Evolutionary conservation across 2,888 invertebrate species (phyloP).

Genomic region (Zygothrica quintamaculata): DNA sequence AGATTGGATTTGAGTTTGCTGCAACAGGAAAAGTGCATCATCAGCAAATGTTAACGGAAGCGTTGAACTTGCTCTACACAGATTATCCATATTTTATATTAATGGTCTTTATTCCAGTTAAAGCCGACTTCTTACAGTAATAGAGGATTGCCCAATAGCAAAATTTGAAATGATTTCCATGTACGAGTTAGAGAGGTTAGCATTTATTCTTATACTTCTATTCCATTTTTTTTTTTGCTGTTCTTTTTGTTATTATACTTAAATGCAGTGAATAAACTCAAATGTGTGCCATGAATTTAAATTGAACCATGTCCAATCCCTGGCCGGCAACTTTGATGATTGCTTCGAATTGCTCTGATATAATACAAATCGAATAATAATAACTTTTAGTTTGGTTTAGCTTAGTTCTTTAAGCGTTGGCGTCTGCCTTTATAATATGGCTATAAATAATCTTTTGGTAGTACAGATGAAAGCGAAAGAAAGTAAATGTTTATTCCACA

Average conservation of each 20-base stretch:
- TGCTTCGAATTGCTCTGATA: background rate
- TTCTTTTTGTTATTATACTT: constrained; percentile 42
- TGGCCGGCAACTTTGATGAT: constrained; percentile 65
- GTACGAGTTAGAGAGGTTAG: constrained; percentile 8
- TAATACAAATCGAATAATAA: background rate
- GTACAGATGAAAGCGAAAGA: constrained; percentile 8
- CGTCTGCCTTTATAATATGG: constrained; percentile 6
- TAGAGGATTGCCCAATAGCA: constrained; percentile 48
- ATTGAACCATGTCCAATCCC: constrained; percentile 69
- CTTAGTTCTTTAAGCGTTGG: no score
- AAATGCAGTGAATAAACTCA: constrained; percentile 58
- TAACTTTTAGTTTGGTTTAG: no score
- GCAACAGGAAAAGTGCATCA: constrained; percentile 54
- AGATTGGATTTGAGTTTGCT: constrained; percentile 9
- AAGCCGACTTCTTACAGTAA: constrained; percentile 2
- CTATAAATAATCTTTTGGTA: constrained; percentile 7
- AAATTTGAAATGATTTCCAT: constrained; percentile 64
- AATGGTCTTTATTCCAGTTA: constrained; percentile 45
- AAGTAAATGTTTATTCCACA: background rate
- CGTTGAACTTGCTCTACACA: constrained; percentile 2
- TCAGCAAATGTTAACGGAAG: constrained; percentile 53
- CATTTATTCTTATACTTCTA: constrained; percentile 62
- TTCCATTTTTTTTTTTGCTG: no score
- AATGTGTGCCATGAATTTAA: constrained; percentile 58
- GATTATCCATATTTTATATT: constrained; percentile 41